These are phyloP conservation scores for Onychomys leucogaster DNA, from an alignment of 2,797 vertebrate genomes.

Conservation along the genomic window DNA sequence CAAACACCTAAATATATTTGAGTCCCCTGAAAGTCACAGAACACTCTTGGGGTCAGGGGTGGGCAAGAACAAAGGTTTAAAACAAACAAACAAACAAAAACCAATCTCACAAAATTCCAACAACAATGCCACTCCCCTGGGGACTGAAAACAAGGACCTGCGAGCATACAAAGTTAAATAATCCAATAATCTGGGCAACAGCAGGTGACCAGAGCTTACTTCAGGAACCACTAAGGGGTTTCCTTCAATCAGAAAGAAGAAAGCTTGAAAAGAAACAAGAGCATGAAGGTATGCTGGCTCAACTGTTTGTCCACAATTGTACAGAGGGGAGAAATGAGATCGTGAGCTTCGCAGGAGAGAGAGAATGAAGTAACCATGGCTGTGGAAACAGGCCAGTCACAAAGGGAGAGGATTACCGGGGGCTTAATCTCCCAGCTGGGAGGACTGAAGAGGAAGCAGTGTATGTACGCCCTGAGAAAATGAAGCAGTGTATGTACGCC, in stretches of 20 bases:
- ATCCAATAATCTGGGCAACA: accelerated
- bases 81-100: background rate
- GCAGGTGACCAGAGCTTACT: background rate
- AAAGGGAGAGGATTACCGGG: conserved; percentile 57
- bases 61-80: background rate
- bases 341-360: background rate
- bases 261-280: conserved; percentile 33
- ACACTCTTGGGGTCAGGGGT: background rate
- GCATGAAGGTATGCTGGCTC: background rate
- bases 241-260: background rate
- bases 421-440: conserved; percentile 3
- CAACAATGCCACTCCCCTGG: background rate
- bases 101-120: background rate
- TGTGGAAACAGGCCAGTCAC: conserved; percentile 12
- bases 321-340: conserved; percentile 51
- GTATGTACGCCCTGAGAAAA: conserved; percentile 44
- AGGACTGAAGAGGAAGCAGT: background rate
- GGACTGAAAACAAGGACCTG: accelerated
- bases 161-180: background rate
- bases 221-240: background rate
- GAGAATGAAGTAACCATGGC: conserved; percentile 21
- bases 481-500: background rate
- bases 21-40: background rate
- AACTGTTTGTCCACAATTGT: background rate
- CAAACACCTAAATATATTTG: background rate